Evolutionary conservation across 2,113 vertebrate species (phyloP).

Genomic region (Dolichotis patagonum): DNA sequence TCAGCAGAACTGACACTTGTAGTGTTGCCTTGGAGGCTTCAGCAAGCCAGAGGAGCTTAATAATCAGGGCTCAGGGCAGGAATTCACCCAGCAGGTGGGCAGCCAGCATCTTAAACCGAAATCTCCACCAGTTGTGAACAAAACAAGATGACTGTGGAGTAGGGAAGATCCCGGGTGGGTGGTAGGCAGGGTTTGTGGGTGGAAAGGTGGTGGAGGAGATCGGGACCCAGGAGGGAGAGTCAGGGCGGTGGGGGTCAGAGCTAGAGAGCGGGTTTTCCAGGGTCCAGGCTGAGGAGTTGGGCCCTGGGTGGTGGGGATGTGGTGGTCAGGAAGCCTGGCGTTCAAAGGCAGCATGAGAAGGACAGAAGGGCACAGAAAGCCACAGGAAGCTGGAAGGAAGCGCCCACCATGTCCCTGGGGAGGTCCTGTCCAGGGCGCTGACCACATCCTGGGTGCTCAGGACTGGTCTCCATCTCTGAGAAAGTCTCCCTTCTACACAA

Average conservation of each 20-base stretch:
- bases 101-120: neutral
- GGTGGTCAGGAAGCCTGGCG: neutral
- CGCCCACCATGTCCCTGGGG: rapidly evolving
- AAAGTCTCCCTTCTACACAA: neutral
- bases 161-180: neutral
- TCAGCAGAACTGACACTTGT: too few species aligned
- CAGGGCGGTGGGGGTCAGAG: neutral
- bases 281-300: neutral
- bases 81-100: neutral
- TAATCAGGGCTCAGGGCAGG: too few species aligned
- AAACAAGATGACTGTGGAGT: neutral
- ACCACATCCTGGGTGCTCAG: rapidly evolving
- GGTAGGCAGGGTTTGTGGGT: neutral
- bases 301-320: neutral
- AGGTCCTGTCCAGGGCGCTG: neutral
- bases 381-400: neutral
- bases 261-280: too few species aligned
- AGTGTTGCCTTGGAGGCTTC: neutral
- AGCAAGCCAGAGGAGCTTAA: neutral
- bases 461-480: neutral
- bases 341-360: neutral
- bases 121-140: neutral
- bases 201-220: rapidly evolving
- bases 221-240: neutral
- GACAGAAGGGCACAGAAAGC: neutral